A percentile compares a stretch with the other conserved stretches of the same genome.
Evolutionary conservation across 2,888 invertebrate genomes (phyloP).

Genomic region (Lasioglossum villosulum): DNA sequence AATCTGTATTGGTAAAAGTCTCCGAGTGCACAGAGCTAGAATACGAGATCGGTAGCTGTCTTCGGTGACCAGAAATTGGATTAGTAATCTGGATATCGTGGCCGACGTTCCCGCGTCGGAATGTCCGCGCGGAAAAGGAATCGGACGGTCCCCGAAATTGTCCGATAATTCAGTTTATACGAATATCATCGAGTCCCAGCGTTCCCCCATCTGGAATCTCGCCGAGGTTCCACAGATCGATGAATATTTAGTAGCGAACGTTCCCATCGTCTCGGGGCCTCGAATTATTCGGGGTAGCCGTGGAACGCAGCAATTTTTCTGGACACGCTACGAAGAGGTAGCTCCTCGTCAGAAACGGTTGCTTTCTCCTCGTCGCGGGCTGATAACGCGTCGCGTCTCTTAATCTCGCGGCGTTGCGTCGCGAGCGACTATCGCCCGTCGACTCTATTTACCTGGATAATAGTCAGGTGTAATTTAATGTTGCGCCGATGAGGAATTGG

Average conservation of each 20-base stretch:
- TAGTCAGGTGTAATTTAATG: neutral
- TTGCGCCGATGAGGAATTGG: constrained; percentile 30
- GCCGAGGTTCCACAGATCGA: constrained; percentile 12
- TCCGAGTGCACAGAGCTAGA: neutral
- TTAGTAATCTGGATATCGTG: neutral
- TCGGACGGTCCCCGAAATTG: neutral
- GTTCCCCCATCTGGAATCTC: constrained; percentile 11
- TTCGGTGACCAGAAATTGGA: neutral
- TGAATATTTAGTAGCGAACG: constrained; percentile 35
- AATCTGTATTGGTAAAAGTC: neutral
- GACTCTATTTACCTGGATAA: neutral
- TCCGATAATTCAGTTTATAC: constrained; percentile 22
- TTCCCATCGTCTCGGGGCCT: constrained; percentile 11
- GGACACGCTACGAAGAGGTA: neutral
- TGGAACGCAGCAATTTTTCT: constrained; percentile 23
- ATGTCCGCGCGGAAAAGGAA: constrained; percentile 16
- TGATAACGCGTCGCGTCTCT: constrained; percentile 11
- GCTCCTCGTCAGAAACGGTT: neutral
- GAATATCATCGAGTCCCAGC: constrained; percentile 8
- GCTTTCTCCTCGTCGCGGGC: constrained; percentile 17
- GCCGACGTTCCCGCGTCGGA: neutral
- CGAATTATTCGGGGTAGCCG: neutral
- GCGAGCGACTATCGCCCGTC: neutral
- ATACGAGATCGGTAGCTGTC: neutral
- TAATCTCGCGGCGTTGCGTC: neutral